Evolutionary conservation across 2,113 vertebrate species (phyloP).

Genomic region (Brachypodius melanocephalos): DNA sequence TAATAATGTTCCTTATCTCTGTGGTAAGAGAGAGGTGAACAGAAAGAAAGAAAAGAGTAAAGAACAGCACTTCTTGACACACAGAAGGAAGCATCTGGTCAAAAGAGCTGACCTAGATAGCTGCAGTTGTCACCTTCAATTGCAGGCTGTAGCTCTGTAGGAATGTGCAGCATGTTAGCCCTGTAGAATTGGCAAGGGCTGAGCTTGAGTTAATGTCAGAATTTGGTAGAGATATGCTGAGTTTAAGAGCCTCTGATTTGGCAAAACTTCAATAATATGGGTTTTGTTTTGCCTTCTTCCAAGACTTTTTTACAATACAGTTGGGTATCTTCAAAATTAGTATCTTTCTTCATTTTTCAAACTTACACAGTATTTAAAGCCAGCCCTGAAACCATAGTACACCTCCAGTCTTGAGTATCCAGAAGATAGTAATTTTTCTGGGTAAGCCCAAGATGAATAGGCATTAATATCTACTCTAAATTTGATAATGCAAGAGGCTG

Average conservation of each 20-base stretch:
- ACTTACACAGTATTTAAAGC: background rate
- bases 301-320: background rate
- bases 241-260: background rate
- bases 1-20: background rate
- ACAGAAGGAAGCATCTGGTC: background rate
- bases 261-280: background rate
- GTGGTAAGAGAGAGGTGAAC: background rate
- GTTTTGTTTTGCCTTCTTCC: background rate
- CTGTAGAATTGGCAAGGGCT: background rate
- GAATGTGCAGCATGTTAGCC: background rate
- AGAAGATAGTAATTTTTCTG: background rate
- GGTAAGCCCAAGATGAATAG: background rate
- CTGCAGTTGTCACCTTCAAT: conserved; percentile 8
- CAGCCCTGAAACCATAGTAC: background rate
- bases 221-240: background rate
- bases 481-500: background rate
- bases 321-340: background rate
- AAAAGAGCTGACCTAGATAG: conserved; percentile 1
- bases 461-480: background rate
- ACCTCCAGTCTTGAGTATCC: background rate
- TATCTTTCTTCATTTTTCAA: background rate
- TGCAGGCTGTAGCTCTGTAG: background rate
- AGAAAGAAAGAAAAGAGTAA: background rate
- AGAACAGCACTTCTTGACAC: background rate
- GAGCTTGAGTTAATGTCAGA: background rate